Percentiles rank a stretch among this genome's conserved stretches.
phyloP scores from a whole-genome alignment of 1,140 invertebrate species.

The Drosophila baimaii region DNA sequence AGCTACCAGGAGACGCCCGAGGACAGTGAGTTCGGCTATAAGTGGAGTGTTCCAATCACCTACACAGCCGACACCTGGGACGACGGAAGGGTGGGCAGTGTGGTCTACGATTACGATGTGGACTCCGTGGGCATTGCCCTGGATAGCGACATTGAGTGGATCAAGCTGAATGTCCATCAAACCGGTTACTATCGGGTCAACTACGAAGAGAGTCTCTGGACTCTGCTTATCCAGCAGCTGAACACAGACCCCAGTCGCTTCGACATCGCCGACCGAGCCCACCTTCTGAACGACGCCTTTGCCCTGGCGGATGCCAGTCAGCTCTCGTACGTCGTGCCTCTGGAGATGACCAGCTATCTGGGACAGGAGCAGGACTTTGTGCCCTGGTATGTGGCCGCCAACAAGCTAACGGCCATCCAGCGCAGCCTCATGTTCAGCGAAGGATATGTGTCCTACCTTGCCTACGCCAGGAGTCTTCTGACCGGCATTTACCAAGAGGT shows the following conservation, averaged over 20 bases:
- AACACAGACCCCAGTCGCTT: constrained; percentile 83
- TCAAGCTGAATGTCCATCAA: constrained; percentile 94
- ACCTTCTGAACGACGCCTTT: constrained; percentile 94
- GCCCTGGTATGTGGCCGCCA: constrained; percentile 89
- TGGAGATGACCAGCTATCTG: constrained; percentile 89
- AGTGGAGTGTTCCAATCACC: constrained; percentile 93
- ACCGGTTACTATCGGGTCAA: constrained; percentile 95
- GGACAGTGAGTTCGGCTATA: constrained; percentile 87
- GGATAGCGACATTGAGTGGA: constrained; percentile 86
- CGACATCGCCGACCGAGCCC: constrained; percentile 90
- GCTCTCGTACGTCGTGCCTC: constrained; percentile 87
- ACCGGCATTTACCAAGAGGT: constrained; percentile 85
- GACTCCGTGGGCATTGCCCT: constrained; percentile 17
- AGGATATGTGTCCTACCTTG: constrained; percentile 86
- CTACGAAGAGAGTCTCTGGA: constrained; percentile 89
- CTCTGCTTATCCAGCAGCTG: constrained; percentile 86
- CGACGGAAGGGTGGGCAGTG: constrained; percentile 46
- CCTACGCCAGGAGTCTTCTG: constrained; percentile 85
- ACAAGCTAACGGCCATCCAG: constrained; percentile 86
- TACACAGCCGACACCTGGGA: constrained; percentile 86
- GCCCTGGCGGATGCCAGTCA: constrained; percentile 90
- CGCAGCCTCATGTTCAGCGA: constrained; percentile 86
- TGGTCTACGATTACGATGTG: constrained; percentile 67
- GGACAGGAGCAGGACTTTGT: constrained; percentile 88
- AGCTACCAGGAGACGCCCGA: constrained; percentile 82